phyloP scores from a whole-genome alignment of 2,797 vertebrate genomes.

The Gila robusta region DNA sequence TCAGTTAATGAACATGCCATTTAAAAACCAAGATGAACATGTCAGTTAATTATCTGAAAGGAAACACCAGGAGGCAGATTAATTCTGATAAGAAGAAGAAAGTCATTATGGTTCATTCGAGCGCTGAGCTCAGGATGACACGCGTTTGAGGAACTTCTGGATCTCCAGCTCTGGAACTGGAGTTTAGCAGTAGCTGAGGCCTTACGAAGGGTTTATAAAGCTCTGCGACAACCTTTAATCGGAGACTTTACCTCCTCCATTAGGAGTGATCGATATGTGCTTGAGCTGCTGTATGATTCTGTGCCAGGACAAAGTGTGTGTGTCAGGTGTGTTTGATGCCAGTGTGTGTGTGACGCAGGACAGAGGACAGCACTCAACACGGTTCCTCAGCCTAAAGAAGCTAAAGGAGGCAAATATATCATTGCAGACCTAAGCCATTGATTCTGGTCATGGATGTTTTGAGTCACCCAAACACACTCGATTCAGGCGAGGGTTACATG shows the following conservation, averaged over 20 bases:
- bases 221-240: slow-evolving; percentile 67
- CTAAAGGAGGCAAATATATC: not conserved
- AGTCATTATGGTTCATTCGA: slow-evolving; percentile 65
- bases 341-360: not conserved
- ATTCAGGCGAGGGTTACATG: not conserved
- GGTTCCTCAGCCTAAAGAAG: not conserved
- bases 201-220: slow-evolving; percentile 58
- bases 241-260: slow-evolving; percentile 74
- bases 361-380: not conserved
- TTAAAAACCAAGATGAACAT: slow-evolving; percentile 77
- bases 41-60: slow-evolving; percentile 76
- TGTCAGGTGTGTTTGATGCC: not conserved
- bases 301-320: slow-evolving; percentile 1
- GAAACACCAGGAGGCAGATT: slow-evolving; percentile 74
- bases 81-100: slow-evolving; percentile 63
- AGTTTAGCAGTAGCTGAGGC: not conserved
- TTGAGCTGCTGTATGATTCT: slow-evolving; percentile 52
- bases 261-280: slow-evolving; percentile 70
- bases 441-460: not conserved
- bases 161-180: not conserved
- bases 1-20: slow-evolving; percentile 76
- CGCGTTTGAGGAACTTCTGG: slow-evolving; percentile 27
- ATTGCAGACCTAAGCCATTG: not conserved
- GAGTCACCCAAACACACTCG: not conserved
- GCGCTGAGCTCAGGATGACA: not conserved